Evolutionary conservation across 2,888 invertebrate species (phyloP), one percentile per base, ranked within the genome.

Genomic region (Xanthia icteritia): DNA sequence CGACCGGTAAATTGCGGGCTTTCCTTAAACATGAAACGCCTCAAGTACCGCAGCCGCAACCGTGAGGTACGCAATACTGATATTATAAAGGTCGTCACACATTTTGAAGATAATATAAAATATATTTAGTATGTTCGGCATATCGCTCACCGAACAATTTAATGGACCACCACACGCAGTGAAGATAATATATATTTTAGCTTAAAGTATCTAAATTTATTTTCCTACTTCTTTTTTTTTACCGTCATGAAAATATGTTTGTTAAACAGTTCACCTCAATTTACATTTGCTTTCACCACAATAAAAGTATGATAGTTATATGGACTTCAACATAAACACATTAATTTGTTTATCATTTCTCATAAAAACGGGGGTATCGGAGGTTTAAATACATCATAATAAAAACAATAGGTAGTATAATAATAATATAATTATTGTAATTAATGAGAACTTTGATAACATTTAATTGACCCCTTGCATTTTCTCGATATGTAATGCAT

Each of bases 281-380:
- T 31, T 13, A 23, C 27, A 4, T 45, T 71, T 51, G 13, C 23
- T 60, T 51, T 15, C 1, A 39, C 13, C 11, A 2, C 31, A 51
- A 48, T 58, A 31, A 36, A 68, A 39, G 5, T 60, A 68, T 39
- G 15, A 36, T 31, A 42, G n/a, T 27, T n/a, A 5, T 56, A 65
- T 23, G 68, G 61, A 70, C 51, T 61, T 54, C 15, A 54, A 54
- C 85, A 84, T 84, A 81, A 76, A 71, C 85, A 84, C 20, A 82
- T 84, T 71, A 71, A 56, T 64, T 15, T 65, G 36, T 84, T 82
- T 81, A 85, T 66, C 5, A 75, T 68, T 54, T 68, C 85, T 54
- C 17, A 61, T 84, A 17, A 72, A 54, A 68, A 71, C 13, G 54
- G 13, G 48, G 66, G 56, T 56, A 81, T 82, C 85, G 69, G 61